Conservation (phyloP, 2,113 vertebrate genomes). For the Pteruthius melanotis region DNA sequence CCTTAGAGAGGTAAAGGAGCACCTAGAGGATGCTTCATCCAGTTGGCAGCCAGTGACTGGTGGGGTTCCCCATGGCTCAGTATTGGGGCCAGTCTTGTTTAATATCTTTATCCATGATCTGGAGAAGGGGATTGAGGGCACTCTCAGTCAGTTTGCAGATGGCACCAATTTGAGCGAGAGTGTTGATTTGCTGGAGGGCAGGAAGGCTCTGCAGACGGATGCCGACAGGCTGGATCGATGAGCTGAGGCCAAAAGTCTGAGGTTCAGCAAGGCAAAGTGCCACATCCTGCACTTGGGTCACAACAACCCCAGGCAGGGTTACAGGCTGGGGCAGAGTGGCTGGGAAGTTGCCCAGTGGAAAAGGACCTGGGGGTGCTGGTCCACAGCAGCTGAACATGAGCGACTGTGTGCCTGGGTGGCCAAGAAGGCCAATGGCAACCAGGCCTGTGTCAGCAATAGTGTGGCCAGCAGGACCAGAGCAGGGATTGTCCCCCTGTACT, state of each 20-base stretch:
- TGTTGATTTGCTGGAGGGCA: background rate
- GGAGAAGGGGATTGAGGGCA: background rate
- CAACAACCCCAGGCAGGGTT: background rate
- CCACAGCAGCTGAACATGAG: background rate
- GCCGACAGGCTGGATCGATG: background rate
- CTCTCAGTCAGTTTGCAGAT: background rate
- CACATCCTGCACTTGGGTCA: background rate
- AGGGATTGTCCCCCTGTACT: background rate
- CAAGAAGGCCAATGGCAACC: background rate
- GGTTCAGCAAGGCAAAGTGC: background rate
- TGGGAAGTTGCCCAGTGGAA: fast-evolving
- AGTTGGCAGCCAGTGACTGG: background rate
- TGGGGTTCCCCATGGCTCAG: background rate
- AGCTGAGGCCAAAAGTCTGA: background rate
- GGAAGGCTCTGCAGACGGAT: background rate
- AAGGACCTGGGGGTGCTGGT: background rate
- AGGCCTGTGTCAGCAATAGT: background rate
- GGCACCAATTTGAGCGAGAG: fast-evolving
- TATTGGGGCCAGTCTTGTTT: background rate
- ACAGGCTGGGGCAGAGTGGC: background rate
- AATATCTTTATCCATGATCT: background rate
- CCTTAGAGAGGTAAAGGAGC: background rate
- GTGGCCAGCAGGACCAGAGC: background rate
- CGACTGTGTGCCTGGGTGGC: background rate
- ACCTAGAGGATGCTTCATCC: background rate